Conservation (phyloP, 2,888 invertebrate genomes). For the Gnatocerus cornutus region DNA sequence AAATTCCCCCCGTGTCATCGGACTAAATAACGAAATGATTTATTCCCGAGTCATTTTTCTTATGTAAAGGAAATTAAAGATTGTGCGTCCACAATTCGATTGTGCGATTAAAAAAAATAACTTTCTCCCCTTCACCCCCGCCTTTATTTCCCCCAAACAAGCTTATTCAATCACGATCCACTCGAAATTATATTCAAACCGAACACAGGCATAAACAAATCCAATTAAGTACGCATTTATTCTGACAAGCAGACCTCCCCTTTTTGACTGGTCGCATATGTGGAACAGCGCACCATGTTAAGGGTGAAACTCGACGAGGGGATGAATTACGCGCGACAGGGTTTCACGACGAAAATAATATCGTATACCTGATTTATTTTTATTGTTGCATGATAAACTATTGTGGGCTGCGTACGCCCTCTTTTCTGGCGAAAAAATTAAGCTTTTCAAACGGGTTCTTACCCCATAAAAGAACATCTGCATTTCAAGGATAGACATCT, state of each 20-base stretch:
- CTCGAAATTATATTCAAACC: conserved; percentile 67
- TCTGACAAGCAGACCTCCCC: conserved; percentile 67
- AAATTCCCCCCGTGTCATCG: conserved; percentile 36
- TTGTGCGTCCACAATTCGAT: conserved; percentile 21
- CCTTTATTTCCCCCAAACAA: conserved; percentile 58
- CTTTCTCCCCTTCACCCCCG: conserved; percentile 55
- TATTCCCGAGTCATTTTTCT: conserved; percentile 23
- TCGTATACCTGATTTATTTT: conserved; percentile 40
- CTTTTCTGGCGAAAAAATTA: conserved; percentile 27
- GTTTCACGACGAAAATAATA: conserved; percentile 38
- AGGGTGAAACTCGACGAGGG: conserved; percentile 53
- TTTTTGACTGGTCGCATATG: conserved; percentile 67
- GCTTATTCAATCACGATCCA: conserved; percentile 68
- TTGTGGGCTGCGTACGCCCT: conserved; percentile 20
- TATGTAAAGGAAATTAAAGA: conserved; percentile 44
- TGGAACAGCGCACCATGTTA: conserved; percentile 55
- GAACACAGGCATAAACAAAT: conserved; percentile 69
- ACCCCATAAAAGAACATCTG: conserved; percentile 25
- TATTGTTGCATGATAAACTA: conserved; percentile 40
- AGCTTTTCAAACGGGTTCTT: conserved; percentile 13
- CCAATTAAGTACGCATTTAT: conserved; percentile 70
- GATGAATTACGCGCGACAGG: conserved; percentile 54
- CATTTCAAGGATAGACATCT: background rate
- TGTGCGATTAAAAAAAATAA: conserved; percentile 60
- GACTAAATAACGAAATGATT: conserved; percentile 39